Base-by-base conservation (phyloP, 1,140 invertebrate species). In the Subanguina moxae region DNA sequence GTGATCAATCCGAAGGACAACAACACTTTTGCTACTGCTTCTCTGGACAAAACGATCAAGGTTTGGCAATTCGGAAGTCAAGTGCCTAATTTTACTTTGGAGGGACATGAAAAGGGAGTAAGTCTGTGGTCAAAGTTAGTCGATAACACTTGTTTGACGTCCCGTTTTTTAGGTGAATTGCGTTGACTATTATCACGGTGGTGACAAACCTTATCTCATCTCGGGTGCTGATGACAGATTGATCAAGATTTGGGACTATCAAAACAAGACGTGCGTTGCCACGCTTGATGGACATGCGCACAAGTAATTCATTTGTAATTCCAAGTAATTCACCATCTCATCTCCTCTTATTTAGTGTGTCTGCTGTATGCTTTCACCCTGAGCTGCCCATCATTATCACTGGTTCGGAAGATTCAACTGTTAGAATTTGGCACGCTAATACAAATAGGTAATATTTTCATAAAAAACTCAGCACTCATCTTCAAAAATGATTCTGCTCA, bases 1-100 rank as follows among this genome's bases (percentile, higher is more conserved):
- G 94, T 95, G 0, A 92, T 99, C 73, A 99, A 99, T 86, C 96
- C 96, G 0, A 99, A 99, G 84, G 96, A 99, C 82, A 98, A 97
- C 83, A 99, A 99, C 83, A 97, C 94, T n/a, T 98, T 99, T 86
- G 96, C 94, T 5, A 95, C 92, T 82, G 96, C 94, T 27, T 97
- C 94, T 23, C 86, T 99, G 0, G 96, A 99, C 84, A 88, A 92
- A 71, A 97, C 93, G 0, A 89, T 99, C 7, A 99, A 98, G 87
- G 90, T 96, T 13, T 97, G 94, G 94, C 93, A 97, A 80, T 86
- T 97, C 19, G 96, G 95, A 1, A 96, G 94, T 0, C 89, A 89
- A n/a, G 90, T 90, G 1, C 91, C 95, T 0, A 99, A 99, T 85
- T 99, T 99, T 82, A 98, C 95, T 0, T 83, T 98, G 5, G 94